Conservation (phyloP, 2,113 vertebrate species). For the Phyllostomus hastatus region DNA sequence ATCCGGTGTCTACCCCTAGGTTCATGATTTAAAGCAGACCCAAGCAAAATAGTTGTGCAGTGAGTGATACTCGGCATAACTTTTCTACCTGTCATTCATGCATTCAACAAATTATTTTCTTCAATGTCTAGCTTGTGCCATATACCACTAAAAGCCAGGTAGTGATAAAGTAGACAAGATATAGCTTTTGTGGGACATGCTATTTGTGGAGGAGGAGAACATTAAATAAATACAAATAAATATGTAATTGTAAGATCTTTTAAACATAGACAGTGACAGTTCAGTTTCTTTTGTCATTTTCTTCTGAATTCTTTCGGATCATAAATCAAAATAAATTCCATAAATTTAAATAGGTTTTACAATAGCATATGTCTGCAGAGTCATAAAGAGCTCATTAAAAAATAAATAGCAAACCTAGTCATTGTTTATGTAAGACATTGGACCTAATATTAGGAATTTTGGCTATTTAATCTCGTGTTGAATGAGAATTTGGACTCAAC, state of each 20-base stretch:
- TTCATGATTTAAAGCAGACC: conserved; percentile 11
- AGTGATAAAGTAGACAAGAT: not conserved
- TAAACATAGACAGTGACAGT: not conserved
- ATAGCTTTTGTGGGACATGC: not conserved
- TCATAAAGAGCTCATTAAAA: not conserved
- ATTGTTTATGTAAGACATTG: not conserved
- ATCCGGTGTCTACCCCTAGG: not conserved
- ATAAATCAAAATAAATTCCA: not conserved
- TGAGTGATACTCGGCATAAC: not conserved
- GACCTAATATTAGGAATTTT: not conserved
- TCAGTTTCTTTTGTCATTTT: not conserved
- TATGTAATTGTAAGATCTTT: not conserved
- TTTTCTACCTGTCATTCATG: not conserved
- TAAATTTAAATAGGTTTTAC: not conserved
- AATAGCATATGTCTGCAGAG: not conserved
- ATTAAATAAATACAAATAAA: not conserved
- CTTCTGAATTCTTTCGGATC: not conserved
- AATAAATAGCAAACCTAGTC: not conserved
- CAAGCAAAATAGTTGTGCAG: not conserved
- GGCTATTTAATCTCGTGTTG: not conserved
- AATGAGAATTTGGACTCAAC: not conserved
- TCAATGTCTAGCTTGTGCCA: not conserved
- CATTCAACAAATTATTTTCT: not conserved
- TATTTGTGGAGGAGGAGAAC: not conserved
- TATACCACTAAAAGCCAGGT: not conserved